These are phyloP conservation scores for Pocillopora grandis DNA, from an alignment of 92 coral and sea anemone genomes.

Conservation along the genomic window DNA sequence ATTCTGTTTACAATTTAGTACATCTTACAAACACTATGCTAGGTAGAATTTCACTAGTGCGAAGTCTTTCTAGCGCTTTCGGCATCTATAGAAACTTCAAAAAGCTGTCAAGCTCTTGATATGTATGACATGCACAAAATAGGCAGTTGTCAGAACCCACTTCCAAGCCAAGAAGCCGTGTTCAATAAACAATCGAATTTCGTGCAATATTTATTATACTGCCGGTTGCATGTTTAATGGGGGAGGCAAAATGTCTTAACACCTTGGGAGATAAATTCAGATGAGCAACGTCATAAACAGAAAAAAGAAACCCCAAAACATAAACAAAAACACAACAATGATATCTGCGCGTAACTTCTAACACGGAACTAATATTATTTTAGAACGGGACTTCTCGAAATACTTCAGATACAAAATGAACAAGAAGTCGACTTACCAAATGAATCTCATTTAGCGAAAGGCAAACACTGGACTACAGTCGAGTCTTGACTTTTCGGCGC, in stretches of 20 bases:
- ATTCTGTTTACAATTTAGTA: not conserved
- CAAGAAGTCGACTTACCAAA: slow-evolving; percentile 1
- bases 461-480: not conserved
- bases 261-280: not conserved
- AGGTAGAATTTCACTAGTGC: slow-evolving; percentile 21
- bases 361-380: too few relatives aligned
- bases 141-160: not conserved
- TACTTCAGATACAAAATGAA: not conserved
- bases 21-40: not conserved
- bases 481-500: not conserved
- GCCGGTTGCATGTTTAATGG: not conserved
- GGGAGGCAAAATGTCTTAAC: slow-evolving; percentile 13
- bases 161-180: not conserved
- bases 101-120: not conserved
- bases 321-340: not conserved
- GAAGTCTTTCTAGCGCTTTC: not conserved
- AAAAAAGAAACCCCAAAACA: not conserved
- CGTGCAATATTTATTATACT: slow-evolving; percentile 1
- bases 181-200: not conserved
- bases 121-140: not conserved
- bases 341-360: not conserved
- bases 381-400: not conserved
- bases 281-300: not conserved
- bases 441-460: not conserved
- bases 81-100: not conserved